phyloP scores from a whole-genome alignment of 2,888 invertebrate species.

The Epinotia bilunana region DNA sequence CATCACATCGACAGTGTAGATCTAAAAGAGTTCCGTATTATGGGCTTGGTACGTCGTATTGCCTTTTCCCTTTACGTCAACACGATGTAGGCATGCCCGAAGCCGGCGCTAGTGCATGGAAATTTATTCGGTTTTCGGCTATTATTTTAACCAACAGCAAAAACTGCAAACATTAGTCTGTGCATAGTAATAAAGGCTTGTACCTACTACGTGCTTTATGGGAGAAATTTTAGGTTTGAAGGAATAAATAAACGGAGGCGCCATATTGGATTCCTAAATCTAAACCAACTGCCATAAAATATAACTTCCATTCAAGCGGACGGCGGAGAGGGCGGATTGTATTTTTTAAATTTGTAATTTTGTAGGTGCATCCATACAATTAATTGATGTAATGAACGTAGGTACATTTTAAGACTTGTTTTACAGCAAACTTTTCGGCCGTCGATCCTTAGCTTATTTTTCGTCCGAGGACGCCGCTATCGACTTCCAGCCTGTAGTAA shows the following conservation, averaged over 20 bases:
- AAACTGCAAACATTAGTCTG: slow-evolving; percentile 9
- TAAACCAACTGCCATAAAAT: too few relatives aligned
- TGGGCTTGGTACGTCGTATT: neutral
- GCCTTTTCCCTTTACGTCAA: slow-evolving; percentile 4
- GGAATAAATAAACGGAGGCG: neutral
- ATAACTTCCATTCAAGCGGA: neutral
- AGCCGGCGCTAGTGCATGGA: neutral
- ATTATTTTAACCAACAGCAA: slow-evolving; percentile 11
- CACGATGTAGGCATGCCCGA: slow-evolving; percentile 8
- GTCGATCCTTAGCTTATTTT: slow-evolving; percentile 17
- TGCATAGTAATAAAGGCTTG: neutral
- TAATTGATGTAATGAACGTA: too few relatives aligned
- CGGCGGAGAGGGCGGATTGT: neutral
- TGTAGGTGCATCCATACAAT: too few relatives aligned
- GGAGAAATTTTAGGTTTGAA: neutral
- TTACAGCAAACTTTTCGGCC: slow-evolving; percentile 1
- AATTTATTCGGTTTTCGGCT: slow-evolving; percentile 27
- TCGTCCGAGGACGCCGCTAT: slow-evolving; percentile 15
- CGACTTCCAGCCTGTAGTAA: slow-evolving; percentile 47
- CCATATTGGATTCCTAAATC: too few relatives aligned
- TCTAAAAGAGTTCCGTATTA: slow-evolving; percentile 16
- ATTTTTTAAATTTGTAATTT: too few relatives aligned
- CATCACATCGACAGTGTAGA: neutral
- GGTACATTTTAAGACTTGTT: neutral
- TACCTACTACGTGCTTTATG: neutral